Base-by-base conservation (phyloP, 1,140 invertebrate species). In the Odontomachus brunneus region DNA sequence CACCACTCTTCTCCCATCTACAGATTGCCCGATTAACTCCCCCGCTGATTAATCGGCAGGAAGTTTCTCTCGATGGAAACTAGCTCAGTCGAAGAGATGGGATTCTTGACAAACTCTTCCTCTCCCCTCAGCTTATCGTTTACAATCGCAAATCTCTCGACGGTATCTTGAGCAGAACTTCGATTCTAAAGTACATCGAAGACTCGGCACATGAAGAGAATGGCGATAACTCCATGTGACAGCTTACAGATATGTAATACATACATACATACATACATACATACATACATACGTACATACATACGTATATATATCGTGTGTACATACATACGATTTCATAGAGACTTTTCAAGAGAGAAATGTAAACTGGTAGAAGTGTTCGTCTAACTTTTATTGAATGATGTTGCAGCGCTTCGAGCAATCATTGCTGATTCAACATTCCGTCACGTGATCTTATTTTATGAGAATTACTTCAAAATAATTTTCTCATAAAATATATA, bases 201-300 rank as follows among this genome's bases (percentile, higher is more conserved):
- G 1, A 78, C 1, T n/a, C 33, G 48, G 51, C 53, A 57, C 22
- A 71, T 29, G n/a, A 26, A 69, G 55, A 38, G 38, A 80, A 80
- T 80, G n/a, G 33, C 51, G 33, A 78, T 78, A 78, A 78, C 44
- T 78, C 24, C 3, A 3, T 55, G 38, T 71, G 24, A 76, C n/a
- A 55, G 15, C 51, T 24, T 75, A 44, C 38, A 44, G 9, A 44
- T 44, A 44, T 44, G 3, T 44, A 44, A 11, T 44, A 44, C 38
- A 44, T 44, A 44, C 38, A 44, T 44, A 11, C 38, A 11, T 44
- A 33, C 29, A 44, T 44, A 44, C 38, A 44, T 44, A 44, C 38
- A 44, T 44, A 44, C 9, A 44, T 44, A 33, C 29, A 44, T 44
- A n/a, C n/a, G n/a, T 44, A 44, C 38, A 44, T 44, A 44, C 38